Conservation (phyloP, 2,113 vertebrate genomes). For the Pedetes capensis region DNA sequence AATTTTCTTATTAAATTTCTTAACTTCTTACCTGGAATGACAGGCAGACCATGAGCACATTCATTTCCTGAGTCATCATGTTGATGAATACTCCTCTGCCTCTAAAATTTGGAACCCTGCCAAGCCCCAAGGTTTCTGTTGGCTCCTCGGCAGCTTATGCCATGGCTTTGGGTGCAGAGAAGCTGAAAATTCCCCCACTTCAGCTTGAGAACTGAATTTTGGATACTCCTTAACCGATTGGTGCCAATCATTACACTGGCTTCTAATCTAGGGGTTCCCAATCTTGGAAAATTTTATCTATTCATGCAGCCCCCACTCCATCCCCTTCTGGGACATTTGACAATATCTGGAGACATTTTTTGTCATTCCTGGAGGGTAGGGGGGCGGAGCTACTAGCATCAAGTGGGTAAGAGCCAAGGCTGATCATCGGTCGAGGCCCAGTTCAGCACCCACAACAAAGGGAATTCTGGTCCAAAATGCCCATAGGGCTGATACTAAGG, state of each 20-base stretch:
- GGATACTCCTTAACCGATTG: neutral
- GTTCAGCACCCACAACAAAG: neutral
- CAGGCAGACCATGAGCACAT: constrained; percentile 21
- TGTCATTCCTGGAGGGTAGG: neutral
- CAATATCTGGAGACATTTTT: neutral
- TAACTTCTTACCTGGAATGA: constrained; percentile 71
- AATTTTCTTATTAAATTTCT: constrained; percentile 75
- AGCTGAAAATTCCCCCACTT: neutral
- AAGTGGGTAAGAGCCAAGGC: neutral
- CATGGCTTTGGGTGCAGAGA: neutral
- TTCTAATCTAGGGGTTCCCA: neutral
- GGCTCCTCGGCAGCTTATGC: neutral
- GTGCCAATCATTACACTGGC: neutral
- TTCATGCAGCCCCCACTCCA: rapidly evolving
- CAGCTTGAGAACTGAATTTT: neutral
- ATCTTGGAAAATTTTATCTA: neutral
- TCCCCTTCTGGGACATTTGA: neutral
- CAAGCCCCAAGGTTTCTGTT: neutral
- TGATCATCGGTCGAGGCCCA: neutral
- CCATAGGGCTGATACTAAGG: neutral
- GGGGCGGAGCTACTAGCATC: rapidly evolving
- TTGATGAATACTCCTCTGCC: neutral
- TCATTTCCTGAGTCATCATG: constrained; percentile 62
- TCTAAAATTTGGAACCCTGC: neutral
- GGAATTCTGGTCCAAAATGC: neutral